Evolutionary conservation across 2,797 vertebrate species (phyloP).

Genomic region (Argya squamiceps): DNA sequence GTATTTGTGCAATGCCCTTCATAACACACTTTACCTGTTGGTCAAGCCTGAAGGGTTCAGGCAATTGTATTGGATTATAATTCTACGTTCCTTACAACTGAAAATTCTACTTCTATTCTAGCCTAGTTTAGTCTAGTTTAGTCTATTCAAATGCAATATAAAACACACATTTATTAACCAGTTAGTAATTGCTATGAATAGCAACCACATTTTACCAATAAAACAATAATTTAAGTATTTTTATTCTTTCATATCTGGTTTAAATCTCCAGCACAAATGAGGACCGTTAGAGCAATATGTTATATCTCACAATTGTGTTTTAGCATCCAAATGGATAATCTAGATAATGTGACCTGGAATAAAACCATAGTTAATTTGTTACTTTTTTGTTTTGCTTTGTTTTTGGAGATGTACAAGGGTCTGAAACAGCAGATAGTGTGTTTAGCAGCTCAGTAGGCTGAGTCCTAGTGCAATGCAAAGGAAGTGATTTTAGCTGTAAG

Average conservation of each 20-base stretch:
- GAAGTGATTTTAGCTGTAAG: neutral
- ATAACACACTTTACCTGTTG: neutral
- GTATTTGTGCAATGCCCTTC: neutral
- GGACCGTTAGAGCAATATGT: neutral
- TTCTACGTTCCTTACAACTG: neutral
- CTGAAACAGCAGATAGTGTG: neutral
- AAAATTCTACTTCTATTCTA: neutral
- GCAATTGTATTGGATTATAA: neutral
- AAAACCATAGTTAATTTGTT: neutral
- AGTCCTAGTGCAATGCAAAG: neutral
- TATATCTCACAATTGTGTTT: neutral
- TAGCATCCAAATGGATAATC: neutral
- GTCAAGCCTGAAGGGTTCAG: neutral
- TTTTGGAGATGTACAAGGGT: neutral
- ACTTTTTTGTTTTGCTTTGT: neutral
- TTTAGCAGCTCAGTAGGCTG: neutral
- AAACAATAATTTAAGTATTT: neutral
- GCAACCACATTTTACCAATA: neutral
- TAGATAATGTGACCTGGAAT: neutral
- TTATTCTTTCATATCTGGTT: neutral
- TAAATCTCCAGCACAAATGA: neutral
- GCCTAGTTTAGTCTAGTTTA: neutral
- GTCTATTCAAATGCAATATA: neutral
- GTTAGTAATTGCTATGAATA: neutral
- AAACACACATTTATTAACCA: neutral